Evolutionary conservation across 1,140 invertebrate genomes (phyloP).

Genomic region (Geopemphigus sp.): DNA sequence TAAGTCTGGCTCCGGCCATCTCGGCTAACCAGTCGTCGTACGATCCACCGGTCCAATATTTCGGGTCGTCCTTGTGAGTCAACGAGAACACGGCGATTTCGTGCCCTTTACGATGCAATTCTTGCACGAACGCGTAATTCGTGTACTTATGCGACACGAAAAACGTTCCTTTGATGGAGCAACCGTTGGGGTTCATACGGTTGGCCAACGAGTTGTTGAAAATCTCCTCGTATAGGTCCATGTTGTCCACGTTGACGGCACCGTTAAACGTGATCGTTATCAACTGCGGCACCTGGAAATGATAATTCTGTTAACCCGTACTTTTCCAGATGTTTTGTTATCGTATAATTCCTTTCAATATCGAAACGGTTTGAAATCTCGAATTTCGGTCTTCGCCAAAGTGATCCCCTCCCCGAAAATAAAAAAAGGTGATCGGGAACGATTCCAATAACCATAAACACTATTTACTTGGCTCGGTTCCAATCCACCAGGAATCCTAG

Average conservation of each 20-base stretch:
- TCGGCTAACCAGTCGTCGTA: conserved; percentile 93
- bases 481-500: conserved; percentile 78
- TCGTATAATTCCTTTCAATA: neutral
- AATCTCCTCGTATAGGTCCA: conserved; percentile 85
- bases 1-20: conserved; percentile 88
- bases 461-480: conserved; percentile 67
- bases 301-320: too few relatives aligned
- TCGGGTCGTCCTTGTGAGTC: conserved; percentile 85
- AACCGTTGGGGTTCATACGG: conserved; percentile 87
- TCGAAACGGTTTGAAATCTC: neutral
- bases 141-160: conserved; percentile 95
- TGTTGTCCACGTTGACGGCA: conserved; percentile 90
- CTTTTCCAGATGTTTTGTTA: too few relatives aligned
- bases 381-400: neutral
- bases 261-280: conserved; percentile 93
- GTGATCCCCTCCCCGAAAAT: neutral
- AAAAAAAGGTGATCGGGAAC: neutral
- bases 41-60: conserved; percentile 82
- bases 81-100: conserved; percentile 93
- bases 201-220: conserved; percentile 71
- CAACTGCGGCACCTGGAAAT: conserved; percentile 78
- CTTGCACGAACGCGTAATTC: conserved; percentile 88
- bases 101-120: conserved; percentile 86
- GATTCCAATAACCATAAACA: neutral
- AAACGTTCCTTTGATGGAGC: conserved; percentile 89